phyloP scores from a whole-genome alignment of 2,888 invertebrate genomes.

The Acronicta alni region DNA sequence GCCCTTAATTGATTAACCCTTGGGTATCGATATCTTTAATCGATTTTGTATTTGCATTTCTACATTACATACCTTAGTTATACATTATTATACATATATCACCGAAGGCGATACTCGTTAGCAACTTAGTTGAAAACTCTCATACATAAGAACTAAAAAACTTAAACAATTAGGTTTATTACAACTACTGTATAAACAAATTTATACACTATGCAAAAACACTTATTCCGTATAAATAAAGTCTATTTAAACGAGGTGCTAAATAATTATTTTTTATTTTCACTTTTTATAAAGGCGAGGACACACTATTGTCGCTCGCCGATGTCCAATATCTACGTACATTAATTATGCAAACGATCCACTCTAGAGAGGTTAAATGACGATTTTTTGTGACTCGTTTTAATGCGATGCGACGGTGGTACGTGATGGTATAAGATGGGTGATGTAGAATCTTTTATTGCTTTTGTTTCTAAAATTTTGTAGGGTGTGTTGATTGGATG shows the following conservation, averaged over 20 bases:
- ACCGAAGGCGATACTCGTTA: slow-evolving; percentile 20
- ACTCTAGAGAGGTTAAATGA: slow-evolving; percentile 66
- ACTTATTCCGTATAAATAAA: slow-evolving; percentile 32
- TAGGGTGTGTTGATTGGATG: slow-evolving; percentile 24
- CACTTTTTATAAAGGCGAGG: slow-evolving; percentile 48
- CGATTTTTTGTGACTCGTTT: slow-evolving; percentile 67
- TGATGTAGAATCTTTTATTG: slow-evolving; percentile 47
- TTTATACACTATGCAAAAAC: slow-evolving; percentile 26
- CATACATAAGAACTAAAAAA: slow-evolving; percentile 19
- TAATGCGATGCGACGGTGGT: slow-evolving; percentile 73
- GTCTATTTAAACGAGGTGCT: slow-evolving; percentile 28
- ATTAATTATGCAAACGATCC: slow-evolving; percentile 81
- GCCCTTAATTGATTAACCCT: slow-evolving; percentile 41
- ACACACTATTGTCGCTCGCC: slow-evolving; percentile 60
- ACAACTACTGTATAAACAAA: slow-evolving; percentile 43
- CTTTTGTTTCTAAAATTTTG: slow-evolving; percentile 42
- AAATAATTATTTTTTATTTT: slow-evolving; percentile 24
- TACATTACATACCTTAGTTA: neutral
- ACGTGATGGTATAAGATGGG: slow-evolving; percentile 69
- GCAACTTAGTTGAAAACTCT: slow-evolving; percentile 25
- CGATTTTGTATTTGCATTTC: slow-evolving; percentile 15
- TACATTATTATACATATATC: slow-evolving; percentile 30
- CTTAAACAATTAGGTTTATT: slow-evolving; percentile 45
- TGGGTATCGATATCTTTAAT: slow-evolving; percentile 10
- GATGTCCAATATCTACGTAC: slow-evolving; percentile 70